Evolutionary conservation across 2,888 invertebrate genomes (phyloP), one percentile per base, ranked within the genome.

Genomic region (Lacanobia wlatinum): DNA sequence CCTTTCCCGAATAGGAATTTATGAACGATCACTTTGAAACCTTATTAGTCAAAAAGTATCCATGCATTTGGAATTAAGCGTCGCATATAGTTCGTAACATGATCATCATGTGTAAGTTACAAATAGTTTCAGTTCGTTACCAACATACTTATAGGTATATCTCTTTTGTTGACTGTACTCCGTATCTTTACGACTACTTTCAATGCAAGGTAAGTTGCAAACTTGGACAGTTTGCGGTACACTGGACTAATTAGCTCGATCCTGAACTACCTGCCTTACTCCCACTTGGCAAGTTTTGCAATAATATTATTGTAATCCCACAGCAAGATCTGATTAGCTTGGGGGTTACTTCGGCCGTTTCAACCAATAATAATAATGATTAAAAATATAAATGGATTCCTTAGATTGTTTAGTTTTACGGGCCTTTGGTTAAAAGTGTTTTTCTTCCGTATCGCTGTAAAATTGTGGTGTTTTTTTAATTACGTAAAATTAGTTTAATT

Each of bases 261-360:
- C 52, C 46, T 14, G 55, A 50, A 70, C 73, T 60, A 72, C 21
- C 60, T 64, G 14, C 28, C n/a, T n/a, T 48, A 55, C 48, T 64
- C 46, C 38, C 50, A n/a, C 56, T 28, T 46, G 48, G 61, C 53
- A 78, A 87, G 73, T 85, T 84, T 59, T 55, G 62, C 61, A 79
- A 82, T 86, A 78, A 79, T 73, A 82, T 80, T 78, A 69, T 73
- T 70, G 53, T 74, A 67, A 83, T 83, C 55, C 69, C 58, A 79
- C 76, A 80, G 74, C 65, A 65, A 23, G 43, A 76, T 46, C 83
- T 80, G 62, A 69, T 82, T 82, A 70, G 67, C 53, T 73, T 72
- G 2, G 48, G 3, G 4, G 21, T 61, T 52, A 73, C 56, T 73
- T 56, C 7, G 43, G 14, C 18, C 21, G 40, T 59, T 68, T 5